A percentile compares a stretch with the other conserved stretches of the same genome.
These are phyloP conservation scores for Catalaphyllia jardinei DNA, from an alignment of 64 coral and sea anemone species.

Conservation along the genomic window DNA sequence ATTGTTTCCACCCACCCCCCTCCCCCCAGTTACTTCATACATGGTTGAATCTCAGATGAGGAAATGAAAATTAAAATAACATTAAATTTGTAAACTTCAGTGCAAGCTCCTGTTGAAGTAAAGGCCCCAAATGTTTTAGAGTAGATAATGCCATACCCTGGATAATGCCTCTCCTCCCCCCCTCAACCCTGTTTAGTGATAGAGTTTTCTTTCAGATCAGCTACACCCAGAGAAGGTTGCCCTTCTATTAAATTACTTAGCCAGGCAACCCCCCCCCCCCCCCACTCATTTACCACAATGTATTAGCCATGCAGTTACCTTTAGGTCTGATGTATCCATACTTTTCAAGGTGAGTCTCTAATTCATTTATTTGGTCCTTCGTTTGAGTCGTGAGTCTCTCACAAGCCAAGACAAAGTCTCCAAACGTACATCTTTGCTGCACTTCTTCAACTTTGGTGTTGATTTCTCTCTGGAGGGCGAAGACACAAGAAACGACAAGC, in stretches of 20 bases:
- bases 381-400: constrained; percentile 54
- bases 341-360: constrained; percentile 70
- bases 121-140: too few species aligned
- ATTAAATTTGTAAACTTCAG: too few species aligned
- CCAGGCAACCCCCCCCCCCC: too few species aligned
- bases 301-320: constrained; percentile 2
- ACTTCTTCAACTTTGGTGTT: constrained; percentile 23
- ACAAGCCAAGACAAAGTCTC: constrained; percentile 52
- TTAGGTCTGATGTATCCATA: constrained; percentile 71
- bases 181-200: too few species aligned
- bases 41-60: not conserved
- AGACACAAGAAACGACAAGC: not conserved
- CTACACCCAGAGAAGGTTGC: not conserved
- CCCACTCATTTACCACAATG: too few species aligned
- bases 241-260: not conserved
- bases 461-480: constrained; percentile 42
- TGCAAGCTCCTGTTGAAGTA: too few species aligned
- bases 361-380: constrained; percentile 58
- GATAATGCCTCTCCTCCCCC: too few species aligned
- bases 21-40: too few species aligned
- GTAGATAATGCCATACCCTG: too few species aligned
- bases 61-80: not conserved
- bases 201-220: too few species aligned
- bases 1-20: too few species aligned
- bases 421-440: constrained; percentile 38